phyloP scores from a whole-genome alignment of 2,888 invertebrate genomes.

The Cephus nigrinus region DNA sequence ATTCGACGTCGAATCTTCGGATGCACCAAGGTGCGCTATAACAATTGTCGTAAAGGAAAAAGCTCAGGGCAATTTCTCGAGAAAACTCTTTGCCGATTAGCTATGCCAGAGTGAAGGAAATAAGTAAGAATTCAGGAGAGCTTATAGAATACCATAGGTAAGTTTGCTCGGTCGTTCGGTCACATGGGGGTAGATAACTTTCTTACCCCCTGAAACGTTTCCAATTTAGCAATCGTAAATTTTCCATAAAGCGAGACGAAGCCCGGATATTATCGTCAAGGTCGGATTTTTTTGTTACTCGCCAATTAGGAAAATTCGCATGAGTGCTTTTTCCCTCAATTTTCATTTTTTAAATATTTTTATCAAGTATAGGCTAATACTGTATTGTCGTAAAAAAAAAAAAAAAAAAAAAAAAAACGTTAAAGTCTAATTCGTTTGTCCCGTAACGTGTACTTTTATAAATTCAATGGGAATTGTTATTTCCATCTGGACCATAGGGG shows the following conservation, averaged over 20 bases:
- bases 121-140: neutral
- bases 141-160: neutral
- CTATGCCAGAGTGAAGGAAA: slow-evolving; percentile 13
- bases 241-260: neutral
- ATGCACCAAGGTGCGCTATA: slow-evolving; percentile 18
- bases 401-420: neutral
- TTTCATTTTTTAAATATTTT: neutral
- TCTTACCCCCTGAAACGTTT: neutral
- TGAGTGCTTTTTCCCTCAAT: neutral
- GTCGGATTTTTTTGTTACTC: neutral
- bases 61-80: slow-evolving; percentile 37
- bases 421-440: neutral
- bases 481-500: neutral
- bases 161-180: neutral
- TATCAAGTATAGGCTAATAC: neutral
- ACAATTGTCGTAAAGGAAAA: slow-evolving; percentile 41
- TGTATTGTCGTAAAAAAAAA: neutral
- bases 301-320: neutral
- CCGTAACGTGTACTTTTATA: neutral
- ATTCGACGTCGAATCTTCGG: neutral
- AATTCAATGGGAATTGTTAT: neutral
- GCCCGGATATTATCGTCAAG: neutral
- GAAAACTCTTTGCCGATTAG: slow-evolving; percentile 20
- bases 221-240: too few relatives aligned
- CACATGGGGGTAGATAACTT: neutral